Conservation (phyloP, 1,140 invertebrate species). For the Drosophila kohkoa region DNA sequence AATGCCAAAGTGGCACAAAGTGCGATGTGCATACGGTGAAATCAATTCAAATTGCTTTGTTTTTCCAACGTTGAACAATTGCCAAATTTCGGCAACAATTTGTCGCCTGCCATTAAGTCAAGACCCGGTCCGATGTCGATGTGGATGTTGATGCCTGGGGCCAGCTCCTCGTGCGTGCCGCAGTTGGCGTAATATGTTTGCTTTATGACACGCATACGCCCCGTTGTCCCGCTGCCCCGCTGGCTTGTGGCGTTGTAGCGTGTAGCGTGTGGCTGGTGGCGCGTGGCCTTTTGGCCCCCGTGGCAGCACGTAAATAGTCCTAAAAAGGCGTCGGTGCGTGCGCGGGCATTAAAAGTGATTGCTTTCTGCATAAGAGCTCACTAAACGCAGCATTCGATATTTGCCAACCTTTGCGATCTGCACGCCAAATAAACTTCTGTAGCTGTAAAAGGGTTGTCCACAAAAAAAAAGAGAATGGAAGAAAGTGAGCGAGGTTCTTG, state of each 20-base stretch:
- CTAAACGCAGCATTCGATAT: slow-evolving; percentile 66
- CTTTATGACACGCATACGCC: slow-evolving; percentile 75
- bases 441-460: slow-evolving; percentile 21
- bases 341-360: slow-evolving; percentile 74
- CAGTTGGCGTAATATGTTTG: slow-evolving; percentile 69
- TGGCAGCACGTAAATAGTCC: slow-evolving; percentile 64
- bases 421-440: slow-evolving; percentile 27
- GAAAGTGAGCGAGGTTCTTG: not conserved
- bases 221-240: not conserved
- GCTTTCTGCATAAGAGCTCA: slow-evolving; percentile 65
- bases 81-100: slow-evolving; percentile 39
- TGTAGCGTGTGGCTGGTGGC: not conserved
- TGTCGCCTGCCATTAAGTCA: slow-evolving; percentile 60
- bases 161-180: slow-evolving; percentile 19
- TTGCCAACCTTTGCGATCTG: slow-evolving; percentile 35
- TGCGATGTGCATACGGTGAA: not conserved
- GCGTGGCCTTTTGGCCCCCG: slow-evolving; percentile 16
- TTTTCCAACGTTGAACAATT: slow-evolving; percentile 14
- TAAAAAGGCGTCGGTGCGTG: slow-evolving; percentile 51
- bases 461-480: not conserved
- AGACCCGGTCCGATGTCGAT: not conserved
- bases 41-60: slow-evolving; percentile 42
- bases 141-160: not conserved
- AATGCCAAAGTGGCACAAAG: not conserved
- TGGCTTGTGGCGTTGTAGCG: not conserved